phyloP scores from a whole-genome alignment of 2,888 invertebrate genomes.

The Microctonus brassicae region DNA sequence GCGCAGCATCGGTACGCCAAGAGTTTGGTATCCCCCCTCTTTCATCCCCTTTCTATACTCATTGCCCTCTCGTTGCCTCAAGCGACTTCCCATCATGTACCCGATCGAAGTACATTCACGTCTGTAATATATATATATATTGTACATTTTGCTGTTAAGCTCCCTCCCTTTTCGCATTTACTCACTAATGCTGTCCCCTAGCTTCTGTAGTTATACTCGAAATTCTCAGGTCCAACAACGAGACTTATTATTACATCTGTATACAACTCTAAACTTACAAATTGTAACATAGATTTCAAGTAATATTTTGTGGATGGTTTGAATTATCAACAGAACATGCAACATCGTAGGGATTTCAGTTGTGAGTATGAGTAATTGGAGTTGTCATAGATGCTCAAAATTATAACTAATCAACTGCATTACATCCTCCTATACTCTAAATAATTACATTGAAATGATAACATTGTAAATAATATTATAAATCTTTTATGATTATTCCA shows the following conservation, averaged over 20 bases:
- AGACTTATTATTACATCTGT: background rate
- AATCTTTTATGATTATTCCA: background rate
- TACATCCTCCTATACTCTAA: background rate
- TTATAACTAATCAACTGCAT: conserved; percentile 11
- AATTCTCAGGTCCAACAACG: background rate
- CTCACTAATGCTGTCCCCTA: background rate
- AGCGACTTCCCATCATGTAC: background rate
- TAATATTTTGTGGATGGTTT: background rate
- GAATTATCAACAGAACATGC: background rate
- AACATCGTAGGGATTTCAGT: background rate
- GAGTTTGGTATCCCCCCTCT: background rate
- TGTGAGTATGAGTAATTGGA: conserved; percentile 13
- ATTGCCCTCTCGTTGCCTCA: background rate
- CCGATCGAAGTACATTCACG: background rate
- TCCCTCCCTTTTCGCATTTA: background rate
- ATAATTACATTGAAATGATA: background rate
- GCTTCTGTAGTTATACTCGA: too few relatives aligned
- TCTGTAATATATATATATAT: too few relatives aligned
- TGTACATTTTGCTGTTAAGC: background rate
- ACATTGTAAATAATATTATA: background rate
- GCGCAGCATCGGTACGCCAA: background rate
- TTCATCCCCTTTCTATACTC: background rate
- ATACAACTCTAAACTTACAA: background rate
- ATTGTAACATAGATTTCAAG: background rate
- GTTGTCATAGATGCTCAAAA: conserved; percentile 2